Percentiles rank a stretch among this genome's conserved stretches.
These are phyloP conservation scores for Tachuris rubrigastra DNA, from an alignment of 2,113 vertebrate genomes.

Conservation along the genomic window DNA sequence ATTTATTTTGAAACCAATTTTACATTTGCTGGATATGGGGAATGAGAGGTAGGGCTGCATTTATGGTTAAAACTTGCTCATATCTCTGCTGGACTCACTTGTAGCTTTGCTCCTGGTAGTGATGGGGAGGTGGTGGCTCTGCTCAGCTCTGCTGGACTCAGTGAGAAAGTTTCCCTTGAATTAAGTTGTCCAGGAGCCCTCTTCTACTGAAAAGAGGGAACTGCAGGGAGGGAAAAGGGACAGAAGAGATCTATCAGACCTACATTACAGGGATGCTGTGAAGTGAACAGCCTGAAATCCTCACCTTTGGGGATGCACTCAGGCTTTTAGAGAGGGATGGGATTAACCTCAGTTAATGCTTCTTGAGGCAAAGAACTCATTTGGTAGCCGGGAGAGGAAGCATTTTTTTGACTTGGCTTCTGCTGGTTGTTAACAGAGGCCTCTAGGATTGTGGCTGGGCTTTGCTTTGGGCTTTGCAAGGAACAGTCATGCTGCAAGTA, in stretches of 20 bases:
- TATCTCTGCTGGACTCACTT: background rate
- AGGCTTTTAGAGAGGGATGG: background rate
- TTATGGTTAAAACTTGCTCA: background rate
- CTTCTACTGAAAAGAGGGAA: background rate
- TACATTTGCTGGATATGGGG: background rate
- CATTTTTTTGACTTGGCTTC: background rate
- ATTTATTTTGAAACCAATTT: slow-evolving; percentile 24
- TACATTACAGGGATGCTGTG: background rate
- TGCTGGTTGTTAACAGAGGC: background rate
- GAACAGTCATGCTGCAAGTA: background rate
- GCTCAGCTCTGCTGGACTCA: background rate
- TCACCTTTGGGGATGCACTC: background rate
- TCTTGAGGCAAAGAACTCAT: background rate
- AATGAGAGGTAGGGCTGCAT: background rate
- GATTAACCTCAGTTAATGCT: background rate
- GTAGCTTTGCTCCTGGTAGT: background rate
- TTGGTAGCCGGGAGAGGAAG: background rate
- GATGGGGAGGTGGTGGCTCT: background rate
- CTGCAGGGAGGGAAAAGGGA: background rate
- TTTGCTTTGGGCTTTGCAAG: background rate
- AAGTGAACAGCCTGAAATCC: background rate
- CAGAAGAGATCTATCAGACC: background rate
- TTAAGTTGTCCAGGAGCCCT: background rate
- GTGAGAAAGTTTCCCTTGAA: background rate
- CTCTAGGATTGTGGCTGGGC: background rate